Base-by-base conservation (phyloP, 2,113 vertebrate genomes). In the Caranx ignobilis region DNA sequence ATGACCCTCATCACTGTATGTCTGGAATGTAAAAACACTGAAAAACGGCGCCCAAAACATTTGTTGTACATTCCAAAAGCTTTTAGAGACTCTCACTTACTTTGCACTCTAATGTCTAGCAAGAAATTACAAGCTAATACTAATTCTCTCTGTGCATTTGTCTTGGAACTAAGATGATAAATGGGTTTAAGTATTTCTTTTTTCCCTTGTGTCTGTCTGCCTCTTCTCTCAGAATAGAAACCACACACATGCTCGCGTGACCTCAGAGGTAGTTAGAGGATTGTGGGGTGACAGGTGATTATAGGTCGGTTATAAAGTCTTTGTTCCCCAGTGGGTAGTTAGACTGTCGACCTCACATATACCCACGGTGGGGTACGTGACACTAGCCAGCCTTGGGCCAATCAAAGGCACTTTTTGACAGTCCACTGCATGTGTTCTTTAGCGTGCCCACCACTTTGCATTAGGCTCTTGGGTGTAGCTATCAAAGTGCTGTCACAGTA, bases 11-110 rank as follows among this genome's bases (percentile, higher is more conserved):
- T 91, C 71, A 84, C 69, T 86, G 82, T 68, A 64, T 66, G 82
- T 82, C 80, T 90, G 90, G 87, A 89, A 91, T 91, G 86, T 87
- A 47, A 81, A 87, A 91, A 86, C 80, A 85, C 55, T 59, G 34
- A 73, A 71, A 87, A 71, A 45, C 43, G 10, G 62, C n/a, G 56
- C 60, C 74, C 34, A 10, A 78, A 76, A 74, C 78, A 83, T 90
- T 90, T 64, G 78, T 66, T 79, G 61, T 48, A 76, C 64, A 84
- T 83, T 85, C 69, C 67, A 83, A 86, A 63, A 64, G 59, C 35
- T 78, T 88, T 68, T 16, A 74, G 55, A 68, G 57, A 84, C 69
- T 26, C 73, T 50, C n/a, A 52, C 69, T 77, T 41, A 62, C 66
- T 69, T 70, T 65, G 21, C 79, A 66, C 66, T 81, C 62, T 31